Conservation (phyloP, 2,113 vertebrate species). For the Pampusana beccarii region DNA sequence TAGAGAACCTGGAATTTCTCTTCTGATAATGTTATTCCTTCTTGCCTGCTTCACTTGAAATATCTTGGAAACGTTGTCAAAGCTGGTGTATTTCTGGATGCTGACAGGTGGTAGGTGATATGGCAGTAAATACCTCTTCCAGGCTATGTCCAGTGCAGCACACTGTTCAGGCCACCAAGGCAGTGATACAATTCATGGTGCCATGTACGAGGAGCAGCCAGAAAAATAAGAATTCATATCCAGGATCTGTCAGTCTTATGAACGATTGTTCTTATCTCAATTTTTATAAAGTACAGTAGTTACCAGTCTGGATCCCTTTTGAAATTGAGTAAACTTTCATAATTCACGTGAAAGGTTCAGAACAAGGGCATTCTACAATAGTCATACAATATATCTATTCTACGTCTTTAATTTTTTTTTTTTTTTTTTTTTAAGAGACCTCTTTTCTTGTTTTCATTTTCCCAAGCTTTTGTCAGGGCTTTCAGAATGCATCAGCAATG, state of each 20-base stretch:
- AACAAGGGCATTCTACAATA: constrained; percentile 25
- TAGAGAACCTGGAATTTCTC: background rate
- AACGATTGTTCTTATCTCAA: background rate
- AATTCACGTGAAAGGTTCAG: constrained; percentile 23
- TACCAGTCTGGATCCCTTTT: background rate
- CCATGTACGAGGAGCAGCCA: background rate
- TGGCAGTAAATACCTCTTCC: background rate
- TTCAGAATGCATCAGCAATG: constrained; percentile 76
- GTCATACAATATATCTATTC: background rate
- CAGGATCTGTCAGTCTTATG: background rate
- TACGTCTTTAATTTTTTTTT: background rate
- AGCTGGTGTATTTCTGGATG: background rate
- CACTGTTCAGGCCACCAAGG: background rate
- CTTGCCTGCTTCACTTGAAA: background rate
- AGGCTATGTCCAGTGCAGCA: background rate
- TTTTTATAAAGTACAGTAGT: constrained; percentile 13
- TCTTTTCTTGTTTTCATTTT: constrained; percentile 43
- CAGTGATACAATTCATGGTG: background rate
- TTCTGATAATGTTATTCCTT: background rate
- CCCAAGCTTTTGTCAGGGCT: constrained; percentile 64
- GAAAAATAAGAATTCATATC: background rate
- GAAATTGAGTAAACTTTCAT: constrained; percentile 33
- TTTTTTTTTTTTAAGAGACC: background rate
- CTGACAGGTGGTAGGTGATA: background rate
- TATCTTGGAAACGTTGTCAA: background rate